Base-by-base conservation (phyloP, 2,113 vertebrate genomes). In the Pachycephala philippinensis region DNA sequence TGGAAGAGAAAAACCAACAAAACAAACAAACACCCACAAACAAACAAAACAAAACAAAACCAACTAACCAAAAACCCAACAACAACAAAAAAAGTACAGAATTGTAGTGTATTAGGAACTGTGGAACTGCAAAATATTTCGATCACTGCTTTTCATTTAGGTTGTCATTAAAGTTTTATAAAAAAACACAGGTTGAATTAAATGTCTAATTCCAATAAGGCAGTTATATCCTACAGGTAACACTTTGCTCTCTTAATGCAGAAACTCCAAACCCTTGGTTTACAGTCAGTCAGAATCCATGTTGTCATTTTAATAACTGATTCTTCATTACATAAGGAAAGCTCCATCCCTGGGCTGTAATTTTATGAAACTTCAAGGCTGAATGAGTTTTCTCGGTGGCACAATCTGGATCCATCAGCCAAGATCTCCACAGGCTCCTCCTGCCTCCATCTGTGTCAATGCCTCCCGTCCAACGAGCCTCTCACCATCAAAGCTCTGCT, bases 391-490 rank as follows among this genome's bases (percentile, higher is more conserved):
- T 79, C 18, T n/a, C n/a, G 23, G 26, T 68, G 72, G 28, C 40
- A 53, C 4, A 0, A 12, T 20, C 11, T 50, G 40, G 28, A 53
- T 50, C 64, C 22, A 64, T 42, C 68, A 56, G 45, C 33, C 52
- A 61, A 52, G 35, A 15, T 22, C 20, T 90, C 31, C 66, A 45
- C 12, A 52, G 26, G 69, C 60, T 84, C 35, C 44, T 60, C 28
- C 22, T 89, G 61, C 20, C 53, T 35, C 45, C 14, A 4, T 27
- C 27, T 56, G 23, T 16, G 24, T 1, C 53, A 16, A 0, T 16
- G 6, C 19, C 76, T 86, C 59, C 44, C 4, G 2, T 19, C 44
- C 31, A 18, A 31, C 0, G 3, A 39, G 24, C 5, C 19, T 60
- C 33, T 69, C 65, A 33, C 13, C 39, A 50, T 13, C 60, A 54